phyloP scores from a whole-genome alignment of 1,140 invertebrate genomes.

The Littorina saxatilis region DNA sequence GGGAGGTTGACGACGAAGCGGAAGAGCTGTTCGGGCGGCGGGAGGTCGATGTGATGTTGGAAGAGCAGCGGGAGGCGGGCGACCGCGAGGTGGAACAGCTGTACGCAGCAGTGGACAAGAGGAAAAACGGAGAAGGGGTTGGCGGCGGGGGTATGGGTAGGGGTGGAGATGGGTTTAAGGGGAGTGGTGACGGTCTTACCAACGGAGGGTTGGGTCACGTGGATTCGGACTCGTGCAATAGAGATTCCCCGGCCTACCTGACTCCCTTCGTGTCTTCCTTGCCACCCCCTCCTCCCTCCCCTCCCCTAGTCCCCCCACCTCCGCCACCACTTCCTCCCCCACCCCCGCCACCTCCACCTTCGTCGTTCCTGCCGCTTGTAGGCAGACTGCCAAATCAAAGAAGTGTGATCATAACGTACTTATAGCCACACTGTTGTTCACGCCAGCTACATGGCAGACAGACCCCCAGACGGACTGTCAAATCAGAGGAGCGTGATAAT shows the following conservation, averaged over 20 bases:
- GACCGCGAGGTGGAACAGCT: conserved; percentile 42
- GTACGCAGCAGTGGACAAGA: conserved; percentile 52
- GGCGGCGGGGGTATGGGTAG: no score
- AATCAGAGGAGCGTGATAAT: background rate
- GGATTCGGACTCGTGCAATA: background rate
- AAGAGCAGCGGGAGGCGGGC: background rate
- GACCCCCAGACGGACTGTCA: background rate
- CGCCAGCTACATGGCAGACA: no score
- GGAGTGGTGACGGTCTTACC: background rate
- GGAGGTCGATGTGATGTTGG: no score
- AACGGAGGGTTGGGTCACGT: background rate
- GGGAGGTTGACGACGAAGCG: background rate
- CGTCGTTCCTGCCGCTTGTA: conserved; percentile 43
- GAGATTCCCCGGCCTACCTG: background rate
- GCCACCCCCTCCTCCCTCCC: conserved; percentile 2
- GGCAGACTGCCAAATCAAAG: conserved; percentile 48
- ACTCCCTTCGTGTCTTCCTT: background rate
- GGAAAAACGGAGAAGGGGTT: conserved; percentile 7
- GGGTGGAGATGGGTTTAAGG: background rate
- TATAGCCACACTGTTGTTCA: conserved; percentile 31
- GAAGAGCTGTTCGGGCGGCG: background rate
- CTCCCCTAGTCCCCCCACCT: conserved; percentile 1
- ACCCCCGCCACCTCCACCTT: conserved; percentile 35
- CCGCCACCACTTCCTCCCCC: conserved; percentile 28
- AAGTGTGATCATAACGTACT: conserved; percentile 55